Base-by-base conservation (phyloP, 2,113 vertebrate species). In the Dolichotis patagonum region DNA sequence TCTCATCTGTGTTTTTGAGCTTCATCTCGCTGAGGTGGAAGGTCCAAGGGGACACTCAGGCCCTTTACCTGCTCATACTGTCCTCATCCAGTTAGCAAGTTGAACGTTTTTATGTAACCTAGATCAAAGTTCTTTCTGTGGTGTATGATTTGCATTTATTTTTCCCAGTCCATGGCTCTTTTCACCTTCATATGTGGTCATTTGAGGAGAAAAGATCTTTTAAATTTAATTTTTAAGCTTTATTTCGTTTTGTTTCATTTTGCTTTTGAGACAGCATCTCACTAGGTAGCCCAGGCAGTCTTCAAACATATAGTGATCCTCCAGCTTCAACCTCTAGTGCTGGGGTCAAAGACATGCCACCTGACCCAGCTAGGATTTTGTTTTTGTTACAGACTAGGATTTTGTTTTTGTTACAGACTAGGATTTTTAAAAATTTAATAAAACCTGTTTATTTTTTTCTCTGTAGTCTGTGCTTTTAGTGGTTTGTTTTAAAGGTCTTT, bases 381-480 rank as follows among this genome's bases (percentile, higher is more conserved):
- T 6, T 52, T 52, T 52, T 52, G 46, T 4, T 46, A 46, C n/a
- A n/a, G n/a, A n/a, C 65, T 38, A 41, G n/a, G 69, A 73, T 73
- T 77, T 77, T 46, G 49, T 6, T 52, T 52, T 52, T 52, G 46
- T 4, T 46, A 46, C n/a, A n/a, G n/a, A n/a, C 63, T 38, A 43
- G n/a, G 71, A 73, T 73, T 77, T 77, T 46, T 6, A 77, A 46
- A 71, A 24, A 62, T 86, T 90, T 94, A 54, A 43, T 58, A 38
- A 94, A 94, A 58, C 71, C 65, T 49, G 77, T 60, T 60, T 56
- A 2, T 67, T 83, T 78, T 60, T 91, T 91, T 87, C 88, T 90
- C 41, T 83, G 7, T 43, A n/a, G 24, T 96, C 84, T 88, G 17
- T 96, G 28, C 78, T 80, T 94, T 91, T 95, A 84, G 38, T 93